Evolutionary conservation across 2,113 vertebrate genomes (phyloP).

Genomic region (Anas platyrhynchos): DNA sequence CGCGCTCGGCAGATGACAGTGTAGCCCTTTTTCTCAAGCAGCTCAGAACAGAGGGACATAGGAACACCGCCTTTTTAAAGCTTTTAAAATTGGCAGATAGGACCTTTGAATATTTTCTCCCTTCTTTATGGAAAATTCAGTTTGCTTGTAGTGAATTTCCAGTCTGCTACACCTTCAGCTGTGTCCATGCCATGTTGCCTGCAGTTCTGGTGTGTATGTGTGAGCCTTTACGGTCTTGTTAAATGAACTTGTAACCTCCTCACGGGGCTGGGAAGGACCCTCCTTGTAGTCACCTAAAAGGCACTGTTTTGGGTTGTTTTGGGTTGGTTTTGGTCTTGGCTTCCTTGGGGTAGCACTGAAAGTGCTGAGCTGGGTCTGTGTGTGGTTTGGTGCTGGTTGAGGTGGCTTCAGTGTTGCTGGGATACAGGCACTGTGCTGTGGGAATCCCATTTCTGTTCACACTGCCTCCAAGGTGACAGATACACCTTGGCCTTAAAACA

Average conservation of each 20-base stretch:
- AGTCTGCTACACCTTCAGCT: background rate
- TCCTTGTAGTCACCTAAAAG: background rate
- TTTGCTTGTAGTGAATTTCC: background rate
- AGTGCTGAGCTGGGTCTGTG: background rate
- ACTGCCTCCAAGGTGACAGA: rapidly evolving
- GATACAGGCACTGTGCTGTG: background rate
- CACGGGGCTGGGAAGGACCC: background rate
- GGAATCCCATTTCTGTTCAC: background rate
- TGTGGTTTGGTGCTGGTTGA: background rate
- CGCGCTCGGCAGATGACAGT: background rate
- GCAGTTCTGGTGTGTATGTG: background rate
- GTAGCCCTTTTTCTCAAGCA: background rate
- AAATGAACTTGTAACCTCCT: background rate
- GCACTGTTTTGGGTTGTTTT: background rate
- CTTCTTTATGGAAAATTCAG: background rate
- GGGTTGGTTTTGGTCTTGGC: no score
- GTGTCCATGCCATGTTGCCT: background rate
- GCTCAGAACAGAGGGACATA: background rate
- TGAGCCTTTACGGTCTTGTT: background rate
- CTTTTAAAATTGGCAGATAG: background rate
- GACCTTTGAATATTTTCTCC: background rate
- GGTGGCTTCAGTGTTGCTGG: background rate
- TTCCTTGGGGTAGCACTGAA: background rate
- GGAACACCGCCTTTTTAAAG: background rate
- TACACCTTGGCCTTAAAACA: background rate